Evolutionary conservation across 1,140 invertebrate species (phyloP), one percentile per base, ranked within the genome.

Genomic region (Bombus breviceps): DNA sequence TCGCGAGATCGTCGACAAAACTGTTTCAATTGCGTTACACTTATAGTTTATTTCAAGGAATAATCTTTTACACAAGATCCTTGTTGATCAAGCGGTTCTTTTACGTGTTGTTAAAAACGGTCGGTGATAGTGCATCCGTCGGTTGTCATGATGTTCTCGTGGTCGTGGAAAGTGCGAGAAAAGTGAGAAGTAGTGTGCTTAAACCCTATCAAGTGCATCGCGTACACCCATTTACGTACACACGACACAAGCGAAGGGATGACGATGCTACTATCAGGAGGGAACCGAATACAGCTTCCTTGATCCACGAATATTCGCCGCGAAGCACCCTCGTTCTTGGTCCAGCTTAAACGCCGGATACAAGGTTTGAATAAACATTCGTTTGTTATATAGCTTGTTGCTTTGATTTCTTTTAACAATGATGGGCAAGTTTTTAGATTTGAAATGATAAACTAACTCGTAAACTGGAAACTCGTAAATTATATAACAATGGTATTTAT

Each of bases 141-240:
- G 47, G 53, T 72, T 59, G 69, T 81, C 88, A 87, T 57, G 77
- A 91, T 92, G 91, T 84, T 90, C 39, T 83, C 81, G 73, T 84
- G 86, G 73, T 82, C 76, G 88, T 87, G 89, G 79, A 92, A 91
- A 89, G 83, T 91, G 86, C 86, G 90, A 91, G 90, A 81, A 84
- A 91, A 91, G 91, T 92, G 89, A 92, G 62, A 78, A 25, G 47
- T 32, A 68, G 77, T 72, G 68, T 57, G 72, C n/a, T 64, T 62
- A 73, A 68, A 71, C 62, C 28, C 76, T 28, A 34, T 80, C 59
- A 81, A 84, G 85, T 75, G 79, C 79, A 37, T 12, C n/a, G 6
- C 22, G 9, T 39, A 47, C 41, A 71, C 80, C 66, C 53, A 34
- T 41, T 34, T 34, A 34, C 41, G 28, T 73, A 66, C 0, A 62